Base-by-base conservation (phyloP, 2,797 vertebrate species). In the Darevskia mixta region DNA sequence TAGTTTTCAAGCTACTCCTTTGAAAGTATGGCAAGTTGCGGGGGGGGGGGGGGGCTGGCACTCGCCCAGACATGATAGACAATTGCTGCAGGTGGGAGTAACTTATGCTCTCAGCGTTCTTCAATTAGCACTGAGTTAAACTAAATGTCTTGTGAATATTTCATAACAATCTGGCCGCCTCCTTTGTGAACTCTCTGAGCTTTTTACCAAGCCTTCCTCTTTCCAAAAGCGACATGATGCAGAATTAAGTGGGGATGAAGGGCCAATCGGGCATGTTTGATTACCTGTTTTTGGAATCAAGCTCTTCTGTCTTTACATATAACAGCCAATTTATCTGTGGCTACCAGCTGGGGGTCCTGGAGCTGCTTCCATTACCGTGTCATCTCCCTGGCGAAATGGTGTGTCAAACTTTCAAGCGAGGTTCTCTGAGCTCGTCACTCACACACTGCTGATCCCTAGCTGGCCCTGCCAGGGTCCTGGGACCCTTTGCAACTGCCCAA, bases 91-190 rank as follows among this genome's bases (percentile, higher is more conserved):
- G 94, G 95, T 94, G 92, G 92, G 92, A 95, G 92, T 95, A 95
- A 94, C 92, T 95, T 92, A 92, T 91, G 92, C 93, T 95, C 93
- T 95, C 95, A 95, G 93, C 88, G 94, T 95, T 96, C 95, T 95
- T 96, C 95, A 96, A 93, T 96, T 95, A 96, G 93, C 94, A 94
- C 94, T 83, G 91, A 95, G 92, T 95, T 95, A 95, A 96, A 95
- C 94, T 95, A 95, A 95, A 96, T 94, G 94, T 92, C 94, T 96
- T 95, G 94, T 95, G 94, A 96, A 96, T 96, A 96, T 96, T 96
- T 96, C 94, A 95, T 95, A 95, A 95, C 71, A 93, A 93, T 95
- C 95, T 95, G 94, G 94, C 93, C 92, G 90, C 94, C 83, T 94
- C 90, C 6, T 91, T 92, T 94, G 92, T 95, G 95, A 95, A 95